Base-by-base conservation (phyloP, 2,888 invertebrate species). In the Leptopilina drosophilae region DNA sequence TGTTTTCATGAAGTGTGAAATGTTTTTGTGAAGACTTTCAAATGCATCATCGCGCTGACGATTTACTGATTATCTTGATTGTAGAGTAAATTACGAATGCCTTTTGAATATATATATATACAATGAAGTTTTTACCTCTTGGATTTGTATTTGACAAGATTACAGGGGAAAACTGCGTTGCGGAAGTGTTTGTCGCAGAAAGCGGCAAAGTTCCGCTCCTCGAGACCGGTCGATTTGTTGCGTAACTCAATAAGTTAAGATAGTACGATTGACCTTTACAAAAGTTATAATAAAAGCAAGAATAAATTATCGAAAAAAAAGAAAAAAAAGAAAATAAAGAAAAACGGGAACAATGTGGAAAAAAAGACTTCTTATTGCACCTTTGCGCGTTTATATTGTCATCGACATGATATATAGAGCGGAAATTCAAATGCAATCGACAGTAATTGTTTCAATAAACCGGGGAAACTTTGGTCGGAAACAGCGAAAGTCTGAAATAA, bases 141-240 rank as follows among this genome's bases (percentile, higher is more conserved):
- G 56, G 26, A 69, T 56, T 73, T 73, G 73, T 56, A 56, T 33
- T 73, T 73, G 73, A 73, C 73, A 73, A 73, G 78, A 81, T 87
- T 84, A 84, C 82, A 82, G 82, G 81, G 84, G 82, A 84, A 42
- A 84, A 84, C 76, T 81, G 82, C 76, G 81, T 85, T 83, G 81
- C 85, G 87, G 87, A 87, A 87, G 85, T 86, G 80, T 79, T 79
- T 56, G 76, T 78, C 80, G 79, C 81, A 81, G 82, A 82, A 84
- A 84, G 80, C 80, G 46, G 64, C 62, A 59, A 69, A 67, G 78
- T 62, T 62, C 62, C 78, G 69, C 82, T 73, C 73, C 76, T 69
- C 65, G 69, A 78, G 76, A 78, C 83, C 67, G 77, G 81, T 82
- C 79, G 76, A 76, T 73, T 77, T 82, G 83, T 84, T 84, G 84